Percentiles rank a stretch among this genome's conserved stretches.
Evolutionary conservation across 2,888 invertebrate species (phyloP).

Genomic region (Reticulitermes lucifugus): DNA sequence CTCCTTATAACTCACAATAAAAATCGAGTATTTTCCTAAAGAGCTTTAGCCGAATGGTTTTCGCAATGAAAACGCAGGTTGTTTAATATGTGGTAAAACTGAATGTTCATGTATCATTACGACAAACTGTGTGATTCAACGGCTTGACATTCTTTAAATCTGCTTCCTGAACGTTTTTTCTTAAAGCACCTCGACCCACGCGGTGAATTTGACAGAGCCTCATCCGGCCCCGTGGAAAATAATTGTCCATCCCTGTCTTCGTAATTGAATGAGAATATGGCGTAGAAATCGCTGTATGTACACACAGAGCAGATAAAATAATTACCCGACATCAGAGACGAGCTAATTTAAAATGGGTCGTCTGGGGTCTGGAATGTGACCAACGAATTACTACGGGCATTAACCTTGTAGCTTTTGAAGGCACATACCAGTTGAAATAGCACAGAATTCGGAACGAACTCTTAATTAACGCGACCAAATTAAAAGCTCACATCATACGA

Average conservation of each 20-base stretch:
- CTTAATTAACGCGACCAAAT: neutral
- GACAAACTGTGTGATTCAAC: too few species aligned
- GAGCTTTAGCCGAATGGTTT: too few species aligned
- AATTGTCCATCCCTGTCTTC: neutral
- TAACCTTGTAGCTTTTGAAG: neutral
- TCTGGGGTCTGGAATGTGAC: constrained; percentile 22
- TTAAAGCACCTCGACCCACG: too few species aligned
- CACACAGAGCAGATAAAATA: neutral
- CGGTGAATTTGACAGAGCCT: too few species aligned
- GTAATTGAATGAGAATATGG: neutral
- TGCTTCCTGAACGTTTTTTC: too few species aligned
- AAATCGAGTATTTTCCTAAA: too few species aligned
- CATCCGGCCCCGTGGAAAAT: too few species aligned
- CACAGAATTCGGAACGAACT: neutral
- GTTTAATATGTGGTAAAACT: too few species aligned
- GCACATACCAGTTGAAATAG: constrained; percentile 9
- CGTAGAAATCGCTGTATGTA: neutral
- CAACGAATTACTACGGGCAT: neutral
- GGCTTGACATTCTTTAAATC: too few species aligned
- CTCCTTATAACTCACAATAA: too few species aligned
- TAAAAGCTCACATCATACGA: neutral
- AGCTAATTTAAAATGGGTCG: constrained; percentile 15
- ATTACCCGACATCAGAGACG: neutral
- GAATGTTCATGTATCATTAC: too few species aligned
- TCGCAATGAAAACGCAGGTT: too few species aligned